phyloP scores from a whole-genome alignment of 2,888 invertebrate species.

The Drosophila barbarae region DNA sequence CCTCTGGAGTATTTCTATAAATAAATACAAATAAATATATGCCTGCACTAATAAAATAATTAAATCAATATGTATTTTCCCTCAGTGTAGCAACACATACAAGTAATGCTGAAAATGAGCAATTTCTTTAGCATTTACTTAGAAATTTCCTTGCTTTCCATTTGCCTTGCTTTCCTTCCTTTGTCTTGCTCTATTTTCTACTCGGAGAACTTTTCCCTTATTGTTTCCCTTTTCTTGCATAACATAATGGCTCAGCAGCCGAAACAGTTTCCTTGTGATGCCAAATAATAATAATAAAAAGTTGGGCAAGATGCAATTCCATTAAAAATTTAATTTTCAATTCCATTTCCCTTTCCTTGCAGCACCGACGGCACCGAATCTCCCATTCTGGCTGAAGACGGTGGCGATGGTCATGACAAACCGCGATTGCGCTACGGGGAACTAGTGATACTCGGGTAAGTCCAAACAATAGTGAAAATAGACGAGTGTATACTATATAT shows the following conservation, averaged over 20 bases:
- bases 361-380: slow-evolving; percentile 86
- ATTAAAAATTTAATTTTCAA: slow-evolving; percentile 28
- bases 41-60: no score
- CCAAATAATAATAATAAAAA: slow-evolving; percentile 4
- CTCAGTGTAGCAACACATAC: slow-evolving; percentile 13
- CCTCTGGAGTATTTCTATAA: no score
- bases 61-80: background rate
- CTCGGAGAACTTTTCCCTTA: slow-evolving; percentile 32
- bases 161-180: slow-evolving; percentile 31
- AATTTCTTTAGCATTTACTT: slow-evolving; percentile 58
- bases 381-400: slow-evolving; percentile 87
- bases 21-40: background rate
- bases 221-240: slow-evolving; percentile 47
- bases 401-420: slow-evolving; percentile 88
- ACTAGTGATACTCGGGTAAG: slow-evolving; percentile 95
- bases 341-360: slow-evolving; percentile 62
- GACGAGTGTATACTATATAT: background rate
- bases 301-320: slow-evolving; percentile 2
- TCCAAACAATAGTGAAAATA: slow-evolving; percentile 28
- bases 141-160: slow-evolving; percentile 45
- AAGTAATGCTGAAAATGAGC: slow-evolving; percentile 52
- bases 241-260: slow-evolving; percentile 31
- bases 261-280: slow-evolving; percentile 2
- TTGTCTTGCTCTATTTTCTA: slow-evolving; percentile 43
- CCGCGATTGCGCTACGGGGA: slow-evolving; percentile 94